Base-by-base conservation (phyloP, 2,113 vertebrate species). In the Prolemur simus region DNA sequence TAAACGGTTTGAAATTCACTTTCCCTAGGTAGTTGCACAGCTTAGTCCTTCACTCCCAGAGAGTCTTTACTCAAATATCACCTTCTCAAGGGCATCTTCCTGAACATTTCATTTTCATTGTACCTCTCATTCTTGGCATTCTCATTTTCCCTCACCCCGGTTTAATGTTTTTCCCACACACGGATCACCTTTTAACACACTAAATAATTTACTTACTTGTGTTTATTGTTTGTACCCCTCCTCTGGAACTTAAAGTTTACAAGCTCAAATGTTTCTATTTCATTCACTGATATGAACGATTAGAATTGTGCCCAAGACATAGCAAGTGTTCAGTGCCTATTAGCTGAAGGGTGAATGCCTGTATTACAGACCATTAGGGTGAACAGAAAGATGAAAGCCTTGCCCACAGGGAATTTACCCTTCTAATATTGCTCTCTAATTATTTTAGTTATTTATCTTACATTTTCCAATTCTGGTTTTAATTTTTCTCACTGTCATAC, bases 371-470 rank as follows among this genome's bases (percentile, higher is more conserved):
- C 37, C 27, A 0, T n/a, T 5, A 18, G 2, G 9, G 21, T 14
- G 42, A 39, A 3, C 9, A 20, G 1, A 52, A 29, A 49, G 29
- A 64, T 25, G 85, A 29, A 66, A 54, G 0, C 12, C 8, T 37
- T 34, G 47, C 6, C 34, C 20, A 20, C 39, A n/a, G 42, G 39
- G 6, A 32, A 23, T 23, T 42, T 6, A 5, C 8, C 21, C 6
- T 15, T 25, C 20, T 60, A 66, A 32, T 12, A 89, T 68, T 91
- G 89, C 10, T 89, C 9, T 69, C n/a, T 58, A 82, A 58, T 54
- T 27, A 23, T 91, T 76, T 95, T 66, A 42, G 34, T 73, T 81
- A 71, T 37, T 64, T 92, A 68, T 89, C 20, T 66, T 87, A 77
- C 8, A 47, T 81, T 56, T 42, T 74, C 39, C 2, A 39, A 25